Evolutionary conservation across 2,797 vertebrate genomes (phyloP).

Genomic region (Orientallactaga sibirica): DNA sequence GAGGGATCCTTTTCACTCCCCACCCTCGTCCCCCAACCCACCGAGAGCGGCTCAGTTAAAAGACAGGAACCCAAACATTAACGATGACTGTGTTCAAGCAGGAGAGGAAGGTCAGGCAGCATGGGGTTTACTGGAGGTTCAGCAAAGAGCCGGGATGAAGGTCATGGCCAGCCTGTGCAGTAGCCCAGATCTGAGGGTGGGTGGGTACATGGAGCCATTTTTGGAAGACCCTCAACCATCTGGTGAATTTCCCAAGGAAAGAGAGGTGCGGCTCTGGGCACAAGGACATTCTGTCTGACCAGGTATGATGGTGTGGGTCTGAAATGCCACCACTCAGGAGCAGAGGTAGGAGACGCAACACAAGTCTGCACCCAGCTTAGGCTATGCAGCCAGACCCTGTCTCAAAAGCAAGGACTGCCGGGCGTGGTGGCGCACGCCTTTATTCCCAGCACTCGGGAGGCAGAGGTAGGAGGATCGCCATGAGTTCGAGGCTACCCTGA

Average conservation of each 20-base stretch:
- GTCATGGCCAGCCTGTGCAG: background rate
- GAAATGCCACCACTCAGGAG: background rate
- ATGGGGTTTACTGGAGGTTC: background rate
- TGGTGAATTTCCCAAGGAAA: background rate
- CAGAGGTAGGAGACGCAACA: too few species aligned
- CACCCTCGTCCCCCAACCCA: background rate
- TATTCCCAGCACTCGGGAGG: too few species aligned
- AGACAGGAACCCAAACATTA: slow-evolving; percentile 47
- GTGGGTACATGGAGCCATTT: background rate
- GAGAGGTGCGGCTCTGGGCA: background rate
- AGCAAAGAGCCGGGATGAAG: background rate
- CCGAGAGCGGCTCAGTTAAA: slow-evolving; percentile 34
- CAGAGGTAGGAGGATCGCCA: too few species aligned
- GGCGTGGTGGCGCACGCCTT: too few species aligned
- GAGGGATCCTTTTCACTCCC: background rate
- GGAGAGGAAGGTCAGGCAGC: background rate
- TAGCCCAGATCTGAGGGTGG: background rate
- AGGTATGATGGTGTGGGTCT: too few species aligned
- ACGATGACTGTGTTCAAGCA: background rate
- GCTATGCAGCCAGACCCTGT: background rate
- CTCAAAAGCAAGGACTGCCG: background rate
- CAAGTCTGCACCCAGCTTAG: background rate
- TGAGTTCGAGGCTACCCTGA: too few species aligned
- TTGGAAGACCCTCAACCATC: background rate
- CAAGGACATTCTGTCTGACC: background rate